These are phyloP conservation scores for Anodontia alba DNA, from an alignment of 2,888 invertebrate species.

Conservation along the genomic window DNA sequence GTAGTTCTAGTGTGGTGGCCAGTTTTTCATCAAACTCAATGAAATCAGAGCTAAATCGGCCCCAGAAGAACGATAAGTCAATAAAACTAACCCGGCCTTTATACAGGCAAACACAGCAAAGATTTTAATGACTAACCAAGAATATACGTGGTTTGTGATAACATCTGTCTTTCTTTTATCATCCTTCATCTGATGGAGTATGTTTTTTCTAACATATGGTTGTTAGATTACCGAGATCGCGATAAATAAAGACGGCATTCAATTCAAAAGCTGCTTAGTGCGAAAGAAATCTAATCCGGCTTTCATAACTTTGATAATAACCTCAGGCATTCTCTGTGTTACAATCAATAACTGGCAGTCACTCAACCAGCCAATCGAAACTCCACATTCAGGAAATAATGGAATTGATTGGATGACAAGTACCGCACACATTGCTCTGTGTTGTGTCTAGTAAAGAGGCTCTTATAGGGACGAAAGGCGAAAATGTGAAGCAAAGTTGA, in stretches of 20 bases:
- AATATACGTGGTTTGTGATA: too few species aligned
- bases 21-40: too few species aligned
- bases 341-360: conserved; percentile 3
- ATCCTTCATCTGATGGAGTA: neutral
- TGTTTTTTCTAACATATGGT: conserved; percentile 5
- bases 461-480: neutral
- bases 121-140: too few species aligned
- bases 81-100: too few species aligned
- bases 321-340: neutral
- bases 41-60: too few species aligned
- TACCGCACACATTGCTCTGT: neutral
- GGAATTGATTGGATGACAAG: conserved; percentile 60
- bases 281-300: conserved; percentile 3
- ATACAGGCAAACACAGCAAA: too few species aligned
- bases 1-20: too few species aligned
- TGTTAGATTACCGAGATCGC: neutral
- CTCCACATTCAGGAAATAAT: conserved; percentile 61
- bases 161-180: neutral
- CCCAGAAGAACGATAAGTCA: too few species aligned
- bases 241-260: conserved; percentile 8
- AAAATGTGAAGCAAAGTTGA: too few species aligned
- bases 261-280: conserved; percentile 10
- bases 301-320: neutral
- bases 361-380: conserved; percentile 65
- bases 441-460: neutral